phyloP scores from a whole-genome alignment of 2,888 invertebrate genomes.

The Lasiommata megera region DNA sequence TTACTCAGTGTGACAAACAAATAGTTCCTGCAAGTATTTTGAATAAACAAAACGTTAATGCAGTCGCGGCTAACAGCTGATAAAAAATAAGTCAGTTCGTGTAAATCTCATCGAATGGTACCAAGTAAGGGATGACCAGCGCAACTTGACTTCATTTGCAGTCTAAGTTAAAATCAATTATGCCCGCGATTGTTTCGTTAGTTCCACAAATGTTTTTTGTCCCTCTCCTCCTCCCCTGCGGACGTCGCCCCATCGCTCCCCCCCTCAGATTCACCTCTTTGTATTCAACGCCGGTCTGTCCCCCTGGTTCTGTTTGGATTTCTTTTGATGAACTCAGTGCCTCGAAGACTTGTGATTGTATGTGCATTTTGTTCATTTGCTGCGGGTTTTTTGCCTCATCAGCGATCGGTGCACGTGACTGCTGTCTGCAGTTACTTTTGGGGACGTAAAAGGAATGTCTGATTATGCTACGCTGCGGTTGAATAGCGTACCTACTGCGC shows the following conservation, averaged over 20 bases:
- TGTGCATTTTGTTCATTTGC: conserved; percentile 44
- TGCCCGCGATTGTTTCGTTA: conserved; percentile 79
- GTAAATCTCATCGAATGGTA: background rate
- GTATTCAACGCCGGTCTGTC: conserved; percentile 66
- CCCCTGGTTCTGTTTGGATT: conserved; percentile 61
- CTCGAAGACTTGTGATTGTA: conserved; percentile 40
- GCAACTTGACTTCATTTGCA: conserved; percentile 63
- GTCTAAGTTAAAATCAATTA: conserved; percentile 78
- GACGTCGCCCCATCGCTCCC: conserved; percentile 19
- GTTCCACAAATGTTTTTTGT: conserved; percentile 71
- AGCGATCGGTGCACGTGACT: conserved; percentile 32
- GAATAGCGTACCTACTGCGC: background rate
- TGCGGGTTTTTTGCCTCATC: conserved; percentile 36
- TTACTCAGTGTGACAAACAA: too few relatives aligned
- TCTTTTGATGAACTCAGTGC: conserved; percentile 73
- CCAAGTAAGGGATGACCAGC: conserved; percentile 18
- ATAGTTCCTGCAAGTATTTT: too few relatives aligned
- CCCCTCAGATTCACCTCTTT: conserved; percentile 45
- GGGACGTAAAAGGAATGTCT: conserved; percentile 7
- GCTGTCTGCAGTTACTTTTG: conserved; percentile 12
- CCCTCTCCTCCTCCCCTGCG: conserved; percentile 34
- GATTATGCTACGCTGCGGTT: conserved; percentile 4
- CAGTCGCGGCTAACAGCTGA: background rate
- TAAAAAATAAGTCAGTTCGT: background rate
- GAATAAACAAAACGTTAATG: background rate